Conservation (phyloP, 2,888 invertebrate genomes). For the Eustalomyia histrio region DNA sequence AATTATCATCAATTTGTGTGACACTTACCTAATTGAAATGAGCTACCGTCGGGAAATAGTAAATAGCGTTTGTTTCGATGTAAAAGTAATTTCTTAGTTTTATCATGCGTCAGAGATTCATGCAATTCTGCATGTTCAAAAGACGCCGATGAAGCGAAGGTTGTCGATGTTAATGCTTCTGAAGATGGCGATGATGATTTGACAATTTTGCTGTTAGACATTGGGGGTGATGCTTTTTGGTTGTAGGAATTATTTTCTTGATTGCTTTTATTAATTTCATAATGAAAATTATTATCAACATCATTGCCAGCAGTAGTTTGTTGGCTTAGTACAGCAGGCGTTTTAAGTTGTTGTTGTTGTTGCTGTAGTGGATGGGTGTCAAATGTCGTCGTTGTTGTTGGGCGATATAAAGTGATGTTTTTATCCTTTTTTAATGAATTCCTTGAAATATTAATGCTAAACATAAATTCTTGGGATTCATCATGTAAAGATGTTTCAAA, state of each 20-base stretch:
- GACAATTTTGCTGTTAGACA: conserved; percentile 32
- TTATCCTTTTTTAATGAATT: conserved; percentile 30
- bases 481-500: neutral
- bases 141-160: conserved; percentile 24
- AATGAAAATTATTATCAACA: conserved; percentile 60
- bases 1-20: conserved; percentile 10
- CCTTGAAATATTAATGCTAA: conserved; percentile 23
- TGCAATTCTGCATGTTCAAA: conserved; percentile 59
- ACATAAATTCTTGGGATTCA: conserved; percentile 1
- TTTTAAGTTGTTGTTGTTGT: conserved; percentile 12
- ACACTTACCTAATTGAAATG: conserved; percentile 76
- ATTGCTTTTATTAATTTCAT: conserved; percentile 67
- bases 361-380: neutral
- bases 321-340: neutral
- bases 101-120: conserved; percentile 47
- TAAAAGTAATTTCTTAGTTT: conserved; percentile 66
- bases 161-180: conserved; percentile 1
- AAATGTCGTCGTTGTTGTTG: neutral
- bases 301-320: neutral
- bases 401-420: conserved; percentile 8
- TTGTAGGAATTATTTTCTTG: conserved; percentile 62
- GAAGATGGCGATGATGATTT: conserved; percentile 23
- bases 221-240: conserved; percentile 26
- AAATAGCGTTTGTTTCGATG: conserved; percentile 80
- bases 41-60: conserved; percentile 80